phyloP scores from a whole-genome alignment of 2,113 vertebrate genomes.

The Leiothrix lutea region DNA sequence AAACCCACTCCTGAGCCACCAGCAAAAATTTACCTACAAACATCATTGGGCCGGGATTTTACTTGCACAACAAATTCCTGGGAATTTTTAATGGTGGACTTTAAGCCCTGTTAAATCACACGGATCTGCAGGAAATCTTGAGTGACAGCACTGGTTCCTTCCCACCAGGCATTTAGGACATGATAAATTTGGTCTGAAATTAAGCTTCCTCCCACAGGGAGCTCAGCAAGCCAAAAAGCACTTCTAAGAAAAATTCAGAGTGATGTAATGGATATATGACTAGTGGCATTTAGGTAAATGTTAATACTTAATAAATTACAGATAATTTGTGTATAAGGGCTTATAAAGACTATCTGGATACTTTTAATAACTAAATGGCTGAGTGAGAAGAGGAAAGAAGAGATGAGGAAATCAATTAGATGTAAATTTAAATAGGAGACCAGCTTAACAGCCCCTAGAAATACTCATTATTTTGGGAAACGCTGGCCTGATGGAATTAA shows the following conservation, averaged over 20 bases:
- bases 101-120: neutral
- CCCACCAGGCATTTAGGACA: neutral
- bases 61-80: neutral
- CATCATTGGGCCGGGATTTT: neutral
- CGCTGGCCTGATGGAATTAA: neutral
- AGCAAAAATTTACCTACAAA: neutral
- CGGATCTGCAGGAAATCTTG: neutral
- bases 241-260: neutral
- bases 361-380: neutral
- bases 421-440: neutral
- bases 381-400: neutral
- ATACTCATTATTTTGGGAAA: neutral
- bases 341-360: neutral
- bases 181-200: constrained; percentile 3
- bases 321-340: neutral
- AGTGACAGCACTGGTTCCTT: neutral
- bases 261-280: neutral
- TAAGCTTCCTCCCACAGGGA: neutral
- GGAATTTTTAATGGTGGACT: neutral
- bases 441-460: neutral
- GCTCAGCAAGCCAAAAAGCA: neutral
- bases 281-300: neutral
- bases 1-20: neutral
- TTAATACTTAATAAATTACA: constrained; percentile 31
- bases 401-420: neutral